phyloP scores from a whole-genome alignment of 1,140 invertebrate genomes.

The Hyposmocoma kahamanoa region DNA sequence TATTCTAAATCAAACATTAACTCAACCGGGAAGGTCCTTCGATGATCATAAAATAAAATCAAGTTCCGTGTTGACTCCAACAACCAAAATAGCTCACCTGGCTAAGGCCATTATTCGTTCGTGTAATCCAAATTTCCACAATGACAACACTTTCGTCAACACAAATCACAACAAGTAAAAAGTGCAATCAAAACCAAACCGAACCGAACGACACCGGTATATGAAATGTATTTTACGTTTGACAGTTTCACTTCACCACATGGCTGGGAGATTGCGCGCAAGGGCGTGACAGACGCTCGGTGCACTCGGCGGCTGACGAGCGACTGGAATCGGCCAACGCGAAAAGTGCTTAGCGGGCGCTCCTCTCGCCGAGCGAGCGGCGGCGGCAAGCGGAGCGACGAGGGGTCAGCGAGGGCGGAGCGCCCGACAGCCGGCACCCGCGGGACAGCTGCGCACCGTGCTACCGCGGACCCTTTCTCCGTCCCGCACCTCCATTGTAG shows the following conservation, averaged over 20 bases:
- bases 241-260: constrained; percentile 72
- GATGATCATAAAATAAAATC: constrained; percentile 62
- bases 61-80: constrained; percentile 69
- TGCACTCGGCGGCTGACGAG: constrained; percentile 44
- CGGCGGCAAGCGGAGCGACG: constrained; percentile 25
- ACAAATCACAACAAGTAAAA: constrained; percentile 49
- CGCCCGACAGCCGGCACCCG: constrained; percentile 46
- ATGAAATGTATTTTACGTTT: constrained; percentile 63
- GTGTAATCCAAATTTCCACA: constrained; percentile 70
- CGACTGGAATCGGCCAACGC: constrained; percentile 30
- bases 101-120: constrained; percentile 71
- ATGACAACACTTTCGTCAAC: constrained; percentile 55
- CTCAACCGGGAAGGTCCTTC: constrained; percentile 52
- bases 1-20: constrained; percentile 33
- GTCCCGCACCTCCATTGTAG: constrained; percentile 33
- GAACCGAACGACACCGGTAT: constrained; percentile 34
- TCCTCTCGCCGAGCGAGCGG: constrained; percentile 31
- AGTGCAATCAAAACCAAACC: constrained; percentile 14
- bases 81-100: constrained; percentile 72
- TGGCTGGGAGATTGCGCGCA: constrained; percentile 46
- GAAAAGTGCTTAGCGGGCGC: constrained; percentile 10
- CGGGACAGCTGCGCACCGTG: constrained; percentile 57
- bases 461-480: constrained; percentile 52
- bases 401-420: constrained; percentile 54
- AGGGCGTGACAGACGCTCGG: constrained; percentile 41